Evolutionary conservation across 2,113 vertebrate genomes (phyloP).

Genomic region (Dipodomys stephensi): DNA sequence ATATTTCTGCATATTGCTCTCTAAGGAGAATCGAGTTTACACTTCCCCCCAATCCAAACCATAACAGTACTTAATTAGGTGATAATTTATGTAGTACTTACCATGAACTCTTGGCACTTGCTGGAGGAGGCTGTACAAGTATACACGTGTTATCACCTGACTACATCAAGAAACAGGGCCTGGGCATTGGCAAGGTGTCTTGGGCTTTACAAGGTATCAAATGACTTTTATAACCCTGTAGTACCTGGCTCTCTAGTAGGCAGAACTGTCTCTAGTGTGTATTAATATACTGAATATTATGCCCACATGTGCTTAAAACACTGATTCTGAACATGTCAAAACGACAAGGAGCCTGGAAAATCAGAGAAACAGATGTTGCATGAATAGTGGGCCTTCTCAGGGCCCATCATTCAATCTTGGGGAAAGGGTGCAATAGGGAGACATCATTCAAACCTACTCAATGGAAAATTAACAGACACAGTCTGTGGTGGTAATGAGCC

Average conservation of each 20-base stretch:
- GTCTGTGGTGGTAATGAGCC: conserved; percentile 3
- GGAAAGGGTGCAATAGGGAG: background rate
- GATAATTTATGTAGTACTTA: conserved; percentile 92
- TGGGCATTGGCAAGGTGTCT: conserved; percentile 80
- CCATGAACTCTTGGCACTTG: conserved; percentile 88
- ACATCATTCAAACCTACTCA: conserved; percentile 42
- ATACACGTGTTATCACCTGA: conserved; percentile 88
- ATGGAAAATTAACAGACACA: conserved; percentile 50
- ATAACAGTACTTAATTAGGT: conserved; percentile 90
- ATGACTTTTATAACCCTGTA: conserved; percentile 85
- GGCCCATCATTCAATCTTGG: conserved; percentile 50
- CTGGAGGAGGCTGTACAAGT: conserved; percentile 84
- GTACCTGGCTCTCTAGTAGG: conserved; percentile 82
- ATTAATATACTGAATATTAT: conserved; percentile 81
- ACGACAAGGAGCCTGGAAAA: conserved; percentile 70
- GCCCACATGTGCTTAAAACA: conserved; percentile 73
- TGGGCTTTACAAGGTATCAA: conserved; percentile 86
- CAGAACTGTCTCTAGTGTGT: conserved; percentile 80
- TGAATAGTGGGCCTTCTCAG: conserved; percentile 30
- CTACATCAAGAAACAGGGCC: conserved; percentile 84
- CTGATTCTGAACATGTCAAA: conserved; percentile 75
- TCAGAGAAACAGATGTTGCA: conserved; percentile 78
- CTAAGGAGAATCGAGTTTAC: conserved; percentile 90
- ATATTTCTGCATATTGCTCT: conserved; percentile 89
- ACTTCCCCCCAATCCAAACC: conserved; percentile 85